phyloP scores from a whole-genome alignment of 2,797 vertebrate genomes.

The Denticeps clupeoides region DNA sequence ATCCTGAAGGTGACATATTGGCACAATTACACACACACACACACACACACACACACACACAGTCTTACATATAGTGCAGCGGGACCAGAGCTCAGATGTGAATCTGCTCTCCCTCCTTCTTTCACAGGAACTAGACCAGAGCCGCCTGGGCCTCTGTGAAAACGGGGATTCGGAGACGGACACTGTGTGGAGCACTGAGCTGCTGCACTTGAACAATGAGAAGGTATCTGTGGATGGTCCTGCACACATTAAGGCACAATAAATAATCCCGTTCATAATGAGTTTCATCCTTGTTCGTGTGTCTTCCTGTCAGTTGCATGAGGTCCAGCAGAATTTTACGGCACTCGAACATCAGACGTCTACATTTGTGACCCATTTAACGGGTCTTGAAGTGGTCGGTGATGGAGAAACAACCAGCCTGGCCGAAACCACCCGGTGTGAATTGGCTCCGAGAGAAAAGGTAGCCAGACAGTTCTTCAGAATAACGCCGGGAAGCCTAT shows the following conservation, averaged over 20 bases:
- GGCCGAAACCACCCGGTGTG: neutral
- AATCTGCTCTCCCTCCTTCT: neutral
- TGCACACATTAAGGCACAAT: neutral
- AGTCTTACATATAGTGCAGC: neutral
- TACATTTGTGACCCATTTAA: slow-evolving; percentile 57
- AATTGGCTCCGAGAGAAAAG: slow-evolving; percentile 10
- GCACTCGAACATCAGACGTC: slow-evolving; percentile 54
- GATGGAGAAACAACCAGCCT: neutral
- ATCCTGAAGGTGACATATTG: slow-evolving; percentile 46
- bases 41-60: neutral
- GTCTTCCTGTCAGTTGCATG: slow-evolving; percentile 46
- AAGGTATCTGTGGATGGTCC: no score
- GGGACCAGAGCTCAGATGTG: neutral
- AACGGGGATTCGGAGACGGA: slow-evolving; percentile 25
- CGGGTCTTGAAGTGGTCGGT: slow-evolving; percentile 38
- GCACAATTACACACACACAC: neutral
- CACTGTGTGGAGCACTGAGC: slow-evolving; percentile 49
- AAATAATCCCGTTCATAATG: no score
- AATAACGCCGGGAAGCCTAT: neutral
- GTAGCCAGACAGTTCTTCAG: slow-evolving; percentile 25
- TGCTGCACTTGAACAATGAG: slow-evolving; percentile 57
- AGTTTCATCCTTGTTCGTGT: neutral
- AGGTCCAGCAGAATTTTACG: slow-evolving; percentile 46
- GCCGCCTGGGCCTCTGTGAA: slow-evolving; percentile 32
- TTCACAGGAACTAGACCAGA: slow-evolving; percentile 47